Conservation (phyloP, 2,888 invertebrate genomes). For the Hanleya hanleyi region DNA sequence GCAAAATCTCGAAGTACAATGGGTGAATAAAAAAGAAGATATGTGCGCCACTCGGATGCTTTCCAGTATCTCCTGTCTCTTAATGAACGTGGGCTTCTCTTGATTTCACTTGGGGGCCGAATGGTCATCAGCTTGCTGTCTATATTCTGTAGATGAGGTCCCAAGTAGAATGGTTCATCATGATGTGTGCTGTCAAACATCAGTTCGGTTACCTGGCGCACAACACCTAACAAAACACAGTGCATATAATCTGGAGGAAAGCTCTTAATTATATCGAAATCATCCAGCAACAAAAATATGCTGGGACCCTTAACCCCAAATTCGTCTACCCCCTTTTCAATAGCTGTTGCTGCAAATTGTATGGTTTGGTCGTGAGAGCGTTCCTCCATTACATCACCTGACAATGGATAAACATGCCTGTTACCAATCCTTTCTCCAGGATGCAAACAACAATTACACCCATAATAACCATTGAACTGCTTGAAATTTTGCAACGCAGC, state of each 20-base stretch:
- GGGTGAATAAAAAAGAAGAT: neutral
- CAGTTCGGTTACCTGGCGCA: neutral
- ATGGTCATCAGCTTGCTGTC: neutral
- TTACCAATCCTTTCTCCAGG: neutral
- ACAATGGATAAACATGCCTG: neutral
- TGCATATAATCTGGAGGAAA: neutral
- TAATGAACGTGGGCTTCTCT: neutral
- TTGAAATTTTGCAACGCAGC: constrained; percentile 3
- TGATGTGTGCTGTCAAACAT: neutral
- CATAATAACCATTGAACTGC: neutral
- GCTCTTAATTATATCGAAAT: neutral
- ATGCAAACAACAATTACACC: neutral
- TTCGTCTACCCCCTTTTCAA: neutral
- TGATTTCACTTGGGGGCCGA: neutral
- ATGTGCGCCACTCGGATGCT: neutral
- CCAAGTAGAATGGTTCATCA: neutral
- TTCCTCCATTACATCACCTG: neutral
- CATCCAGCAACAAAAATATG: neutral
- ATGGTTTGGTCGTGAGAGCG: neutral
- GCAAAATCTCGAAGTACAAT: neutral
- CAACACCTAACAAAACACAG: neutral
- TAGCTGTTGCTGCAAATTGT: neutral
- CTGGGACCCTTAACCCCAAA: neutral
- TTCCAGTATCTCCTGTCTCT: neutral
- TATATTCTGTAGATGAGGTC: neutral